These are phyloP conservation scores for Chroicocephalus ridibundus DNA, from an alignment of 2,113 vertebrate genomes.

Conservation along the genomic window DNA sequence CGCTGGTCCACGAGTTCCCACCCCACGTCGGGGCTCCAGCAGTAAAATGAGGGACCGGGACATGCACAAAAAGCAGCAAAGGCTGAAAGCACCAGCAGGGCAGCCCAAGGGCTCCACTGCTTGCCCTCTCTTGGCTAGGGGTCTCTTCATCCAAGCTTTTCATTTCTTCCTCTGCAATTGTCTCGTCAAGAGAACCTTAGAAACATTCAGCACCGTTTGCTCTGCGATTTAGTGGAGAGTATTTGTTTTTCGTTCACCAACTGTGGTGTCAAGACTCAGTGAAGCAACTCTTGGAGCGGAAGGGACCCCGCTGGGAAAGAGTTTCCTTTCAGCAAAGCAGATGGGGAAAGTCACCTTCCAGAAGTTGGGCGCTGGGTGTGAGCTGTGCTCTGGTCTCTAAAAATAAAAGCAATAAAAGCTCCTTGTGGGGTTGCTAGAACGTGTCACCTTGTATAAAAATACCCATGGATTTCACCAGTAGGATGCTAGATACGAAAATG, in stretches of 20 bases:
- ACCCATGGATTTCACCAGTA: constrained; percentile 34
- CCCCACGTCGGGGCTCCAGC: not conserved
- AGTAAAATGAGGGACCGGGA: not conserved
- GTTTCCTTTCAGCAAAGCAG: not conserved
- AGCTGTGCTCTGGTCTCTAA: constrained; percentile 21
- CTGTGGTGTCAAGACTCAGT: not conserved
- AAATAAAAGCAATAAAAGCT: constrained; percentile 54
- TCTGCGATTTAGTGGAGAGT: not conserved
- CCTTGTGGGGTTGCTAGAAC: constrained; percentile 42
- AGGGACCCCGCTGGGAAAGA: not conserved
- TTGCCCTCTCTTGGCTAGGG: not conserved
- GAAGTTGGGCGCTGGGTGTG: not conserved
- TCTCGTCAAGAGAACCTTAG: not conserved
- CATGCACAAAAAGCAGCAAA: not conserved
- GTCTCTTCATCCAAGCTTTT: not conserved
- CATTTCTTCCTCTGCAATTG: not conserved
- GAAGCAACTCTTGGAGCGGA: not conserved
- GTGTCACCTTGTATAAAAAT: constrained; percentile 46
- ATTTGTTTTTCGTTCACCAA: not conserved
- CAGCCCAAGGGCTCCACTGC: not conserved
- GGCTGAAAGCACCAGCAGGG: not conserved
- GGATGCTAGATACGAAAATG: not conserved
- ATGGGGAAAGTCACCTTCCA: constrained; percentile 42
- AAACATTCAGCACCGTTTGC: not conserved
- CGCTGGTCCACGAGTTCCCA: not conserved